Evolutionary conservation across 2,113 vertebrate genomes (phyloP).

Genomic region (Phylloscopus trochilus): DNA sequence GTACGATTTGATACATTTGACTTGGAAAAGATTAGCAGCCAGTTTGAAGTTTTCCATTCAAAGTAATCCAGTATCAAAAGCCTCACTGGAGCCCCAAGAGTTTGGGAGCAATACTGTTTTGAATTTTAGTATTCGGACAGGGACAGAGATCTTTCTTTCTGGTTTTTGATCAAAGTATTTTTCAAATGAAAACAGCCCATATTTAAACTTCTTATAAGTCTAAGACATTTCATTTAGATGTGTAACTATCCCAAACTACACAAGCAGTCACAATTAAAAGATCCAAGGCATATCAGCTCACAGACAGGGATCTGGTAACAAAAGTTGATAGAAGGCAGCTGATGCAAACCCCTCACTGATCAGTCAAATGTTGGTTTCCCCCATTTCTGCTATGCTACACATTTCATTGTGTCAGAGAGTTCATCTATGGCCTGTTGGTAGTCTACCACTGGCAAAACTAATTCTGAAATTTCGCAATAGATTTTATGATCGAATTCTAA

Average conservation of each 20-base stretch:
- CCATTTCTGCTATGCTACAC: background rate
- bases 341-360: background rate
- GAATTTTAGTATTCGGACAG: background rate
- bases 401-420: background rate
- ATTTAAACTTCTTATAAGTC: background rate
- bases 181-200: background rate
- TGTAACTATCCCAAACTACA: background rate
- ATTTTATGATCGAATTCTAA: background rate
- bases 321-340: background rate
- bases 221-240: background rate
- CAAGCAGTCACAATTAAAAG: background rate
- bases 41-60: slow-evolving; percentile 47
- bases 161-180: background rate
- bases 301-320: background rate
- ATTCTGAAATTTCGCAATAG: background rate
- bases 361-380: background rate
- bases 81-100: background rate
- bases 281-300: background rate
- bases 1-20: background rate
- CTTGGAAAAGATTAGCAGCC: background rate
- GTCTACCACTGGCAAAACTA: background rate
- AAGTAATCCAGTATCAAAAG: slow-evolving; percentile 27
- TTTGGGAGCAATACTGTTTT: background rate
- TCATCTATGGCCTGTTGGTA: background rate
- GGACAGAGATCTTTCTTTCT: background rate